phyloP scores from a whole-genome alignment of 2,888 invertebrate species.

The Schrankia costaestrigalis region DNA sequence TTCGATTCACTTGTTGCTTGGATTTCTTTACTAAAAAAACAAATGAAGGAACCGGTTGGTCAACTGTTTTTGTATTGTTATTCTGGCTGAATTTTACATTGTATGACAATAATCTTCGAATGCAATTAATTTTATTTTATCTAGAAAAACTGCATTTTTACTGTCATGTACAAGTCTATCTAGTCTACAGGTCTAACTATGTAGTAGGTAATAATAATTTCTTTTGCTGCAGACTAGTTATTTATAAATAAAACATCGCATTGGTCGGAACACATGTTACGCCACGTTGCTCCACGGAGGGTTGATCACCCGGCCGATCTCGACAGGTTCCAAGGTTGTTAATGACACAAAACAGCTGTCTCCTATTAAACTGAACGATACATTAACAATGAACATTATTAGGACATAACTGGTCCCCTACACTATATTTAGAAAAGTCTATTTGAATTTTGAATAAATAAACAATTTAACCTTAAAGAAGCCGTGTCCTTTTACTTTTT shows the following conservation, averaged over 20 bases:
- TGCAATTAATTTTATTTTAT: too few species aligned
- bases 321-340: slow-evolving; percentile 60
- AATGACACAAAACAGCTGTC: slow-evolving; percentile 45
- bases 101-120: too few species aligned
- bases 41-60: slow-evolving; percentile 9
- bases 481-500: too few species aligned
- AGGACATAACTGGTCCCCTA: slow-evolving; percentile 9
- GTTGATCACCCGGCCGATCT: slow-evolving; percentile 45
- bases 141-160: too few species aligned
- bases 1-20: slow-evolving; percentile 32
- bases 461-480: too few species aligned
- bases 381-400: slow-evolving; percentile 1
- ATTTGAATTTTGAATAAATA: too few species aligned
- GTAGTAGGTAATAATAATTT: too few species aligned
- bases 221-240: too few species aligned
- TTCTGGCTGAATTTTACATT: too few species aligned
- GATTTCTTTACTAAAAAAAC: slow-evolving; percentile 19
- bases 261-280: slow-evolving; percentile 66
- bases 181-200: too few species aligned
- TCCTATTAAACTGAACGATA: slow-evolving; percentile 22
- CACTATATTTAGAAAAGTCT: too few species aligned
- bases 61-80: slow-evolving; percentile 13
- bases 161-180: too few species aligned
- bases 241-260: slow-evolving; percentile 61
- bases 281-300: slow-evolving; percentile 46